Conservation (phyloP, 2,113 vertebrate species). For the Ciconia boyciana region DNA sequence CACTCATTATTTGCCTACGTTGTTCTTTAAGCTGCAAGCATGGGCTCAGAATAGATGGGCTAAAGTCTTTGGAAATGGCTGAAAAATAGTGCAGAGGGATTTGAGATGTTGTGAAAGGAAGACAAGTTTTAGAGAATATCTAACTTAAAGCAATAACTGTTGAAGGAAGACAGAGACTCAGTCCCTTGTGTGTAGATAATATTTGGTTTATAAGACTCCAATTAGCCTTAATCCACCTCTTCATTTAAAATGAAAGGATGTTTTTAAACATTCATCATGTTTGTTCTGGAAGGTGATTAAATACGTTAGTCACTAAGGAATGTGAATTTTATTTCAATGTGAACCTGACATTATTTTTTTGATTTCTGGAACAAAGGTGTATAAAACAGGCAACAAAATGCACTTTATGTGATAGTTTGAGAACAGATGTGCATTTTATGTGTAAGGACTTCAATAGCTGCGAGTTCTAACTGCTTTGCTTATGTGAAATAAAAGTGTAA, state of each 20-base stretch:
- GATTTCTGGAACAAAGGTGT: neutral
- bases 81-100: neutral
- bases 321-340: neutral
- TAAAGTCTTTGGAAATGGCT: neutral
- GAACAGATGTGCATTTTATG: neutral
- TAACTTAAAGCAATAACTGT: neutral
- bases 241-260: slow-evolving; percentile 25
- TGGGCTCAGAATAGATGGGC: neutral
- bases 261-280: neutral
- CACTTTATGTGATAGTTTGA: neutral
- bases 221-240: slow-evolving; percentile 48
- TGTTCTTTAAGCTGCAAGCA: neutral
- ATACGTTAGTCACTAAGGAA: neutral
- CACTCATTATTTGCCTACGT: neutral
- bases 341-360: neutral
- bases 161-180: neutral
- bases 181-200: neutral
- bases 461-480: neutral
- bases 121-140: neutral
- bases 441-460: neutral
- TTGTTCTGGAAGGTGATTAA: slow-evolving; percentile 12
- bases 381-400: neutral
- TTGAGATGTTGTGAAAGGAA: neutral
- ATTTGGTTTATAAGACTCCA: slow-evolving; percentile 25
- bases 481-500: neutral